phyloP scores from a whole-genome alignment of 2,113 vertebrate genomes.

The Ranitomeya variabilis region DNA sequence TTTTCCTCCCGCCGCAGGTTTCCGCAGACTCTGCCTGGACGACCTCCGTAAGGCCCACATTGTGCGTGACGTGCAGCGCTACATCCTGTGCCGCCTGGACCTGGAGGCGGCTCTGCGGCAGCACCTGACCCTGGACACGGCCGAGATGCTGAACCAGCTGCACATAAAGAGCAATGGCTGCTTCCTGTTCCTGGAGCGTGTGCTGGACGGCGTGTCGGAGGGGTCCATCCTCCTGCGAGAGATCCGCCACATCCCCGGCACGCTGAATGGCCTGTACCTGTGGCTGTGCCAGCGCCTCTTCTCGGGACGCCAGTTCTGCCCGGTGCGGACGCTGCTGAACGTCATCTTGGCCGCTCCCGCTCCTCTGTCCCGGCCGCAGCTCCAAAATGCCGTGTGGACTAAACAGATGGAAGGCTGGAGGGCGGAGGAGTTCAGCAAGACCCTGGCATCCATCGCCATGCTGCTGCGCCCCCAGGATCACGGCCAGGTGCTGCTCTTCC shows the following conservation, averaged over 20 bases:
- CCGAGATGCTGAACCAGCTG: conserved; percentile 80
- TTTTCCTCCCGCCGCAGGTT: conserved; percentile 64
- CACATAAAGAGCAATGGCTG: conserved; percentile 83
- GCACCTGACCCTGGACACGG: conserved; percentile 77
- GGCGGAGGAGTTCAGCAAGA: conserved; percentile 68
- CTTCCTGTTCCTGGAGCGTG: conserved; percentile 79
- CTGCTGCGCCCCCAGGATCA: conserved; percentile 67
- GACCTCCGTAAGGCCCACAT: conserved; percentile 75
- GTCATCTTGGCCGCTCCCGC: conserved; percentile 70
- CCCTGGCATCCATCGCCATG: conserved; percentile 67
- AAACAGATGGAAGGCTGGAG: conserved; percentile 63
- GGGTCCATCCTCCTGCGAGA: conserved; percentile 73
- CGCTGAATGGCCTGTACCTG: conserved; percentile 80
- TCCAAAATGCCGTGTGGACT: conserved; percentile 71
- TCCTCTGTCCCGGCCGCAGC: conserved; percentile 67
- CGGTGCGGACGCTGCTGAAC: conserved; percentile 73
- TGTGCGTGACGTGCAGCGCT: conserved; percentile 78
- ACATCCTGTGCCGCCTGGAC: conserved; percentile 79
- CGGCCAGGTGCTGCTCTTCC: conserved; percentile 73
- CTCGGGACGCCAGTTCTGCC: conserved; percentile 70
- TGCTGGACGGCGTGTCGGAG: conserved; percentile 75
- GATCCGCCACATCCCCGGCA: conserved; percentile 80
- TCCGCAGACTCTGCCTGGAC: conserved; percentile 75
- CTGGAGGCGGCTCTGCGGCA: conserved; percentile 71
- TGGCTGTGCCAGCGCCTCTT: conserved; percentile 84